Evolutionary conservation across 2,113 vertebrate species (phyloP).

Genomic region (Raja brachyura): DNA sequence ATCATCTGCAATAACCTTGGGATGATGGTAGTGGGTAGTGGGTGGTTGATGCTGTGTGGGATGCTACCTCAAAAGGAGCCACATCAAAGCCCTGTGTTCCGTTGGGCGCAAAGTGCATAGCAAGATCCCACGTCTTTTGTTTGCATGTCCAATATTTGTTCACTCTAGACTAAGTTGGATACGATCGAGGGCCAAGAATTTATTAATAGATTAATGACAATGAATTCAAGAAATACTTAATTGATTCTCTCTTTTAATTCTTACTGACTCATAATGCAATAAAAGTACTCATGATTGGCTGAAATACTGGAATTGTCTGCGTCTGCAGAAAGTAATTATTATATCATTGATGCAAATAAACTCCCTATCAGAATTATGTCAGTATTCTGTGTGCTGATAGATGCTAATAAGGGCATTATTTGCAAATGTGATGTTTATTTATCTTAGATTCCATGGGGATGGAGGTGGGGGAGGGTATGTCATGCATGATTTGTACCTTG

Average conservation of each 20-base stretch:
- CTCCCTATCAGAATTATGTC: not conserved
- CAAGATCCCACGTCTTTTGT: not conserved
- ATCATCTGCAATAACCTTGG: too few relatives aligned
- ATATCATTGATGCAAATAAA: not conserved
- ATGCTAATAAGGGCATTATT: not conserved
- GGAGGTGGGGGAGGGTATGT: not conserved
- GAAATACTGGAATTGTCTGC: not conserved
- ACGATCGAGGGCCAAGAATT: not conserved
- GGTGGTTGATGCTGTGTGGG: too few relatives aligned
- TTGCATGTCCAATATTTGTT: not conserved
- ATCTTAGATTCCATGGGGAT: not conserved
- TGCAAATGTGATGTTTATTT: not conserved
- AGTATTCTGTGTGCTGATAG: not conserved
- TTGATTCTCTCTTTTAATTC: not conserved
- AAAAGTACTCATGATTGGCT: not conserved
- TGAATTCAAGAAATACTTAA: not conserved
- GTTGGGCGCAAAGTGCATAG: not conserved
- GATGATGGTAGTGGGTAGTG: too few relatives aligned
- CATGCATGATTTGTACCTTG: not conserved
- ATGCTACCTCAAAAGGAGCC: not conserved
- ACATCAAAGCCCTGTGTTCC: too few relatives aligned
- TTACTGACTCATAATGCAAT: not conserved
- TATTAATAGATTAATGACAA: not conserved
- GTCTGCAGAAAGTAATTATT: not conserved
- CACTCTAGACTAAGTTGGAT: not conserved